A percentile compares a stretch with the other conserved stretches of the same genome.
These are phyloP conservation scores for Galagoides demidoff DNA, from an alignment of 2,797 vertebrate genomes.

Conservation along the genomic window DNA sequence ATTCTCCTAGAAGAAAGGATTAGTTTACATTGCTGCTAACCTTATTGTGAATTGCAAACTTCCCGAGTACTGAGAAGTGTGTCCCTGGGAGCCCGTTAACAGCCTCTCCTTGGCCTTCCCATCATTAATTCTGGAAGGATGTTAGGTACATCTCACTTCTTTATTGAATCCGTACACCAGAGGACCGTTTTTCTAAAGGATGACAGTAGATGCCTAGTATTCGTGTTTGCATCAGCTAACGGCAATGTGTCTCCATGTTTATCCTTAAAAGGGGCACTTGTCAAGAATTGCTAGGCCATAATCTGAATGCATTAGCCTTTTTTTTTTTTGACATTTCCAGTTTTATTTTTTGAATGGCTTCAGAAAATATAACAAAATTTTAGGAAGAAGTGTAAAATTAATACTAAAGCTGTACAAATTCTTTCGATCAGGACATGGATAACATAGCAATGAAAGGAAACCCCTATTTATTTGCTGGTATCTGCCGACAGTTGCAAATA, in stretches of 20 bases:
- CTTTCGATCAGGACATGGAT: no score
- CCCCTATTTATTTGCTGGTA: no score
- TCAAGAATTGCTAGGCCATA: not conserved
- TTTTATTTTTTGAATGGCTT: no score
- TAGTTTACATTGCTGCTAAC: not conserved
- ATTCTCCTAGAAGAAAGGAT: not conserved
- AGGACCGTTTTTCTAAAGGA: not conserved
- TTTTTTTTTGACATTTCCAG: not conserved
- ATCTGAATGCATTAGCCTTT: not conserved
- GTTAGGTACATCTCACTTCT: not conserved
- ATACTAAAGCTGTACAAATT: no score
- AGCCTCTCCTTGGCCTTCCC: not conserved
- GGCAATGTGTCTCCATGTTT: not conserved
- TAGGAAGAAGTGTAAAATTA: no score
- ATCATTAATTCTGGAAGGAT: not conserved
- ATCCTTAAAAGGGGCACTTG: constrained; percentile 1
- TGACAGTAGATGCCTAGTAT: not conserved
- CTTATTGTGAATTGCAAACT: not conserved
- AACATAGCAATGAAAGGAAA: no score
- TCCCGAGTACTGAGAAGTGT: not conserved
- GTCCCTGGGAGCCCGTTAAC: not conserved
- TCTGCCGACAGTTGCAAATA: no score
- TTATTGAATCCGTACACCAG: not conserved
- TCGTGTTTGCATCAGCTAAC: not conserved
- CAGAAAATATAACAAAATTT: no score